These are phyloP conservation scores for Sebastes hubbsi DNA, from an alignment of 2,797 vertebrate species.

Conservation along the genomic window DNA sequence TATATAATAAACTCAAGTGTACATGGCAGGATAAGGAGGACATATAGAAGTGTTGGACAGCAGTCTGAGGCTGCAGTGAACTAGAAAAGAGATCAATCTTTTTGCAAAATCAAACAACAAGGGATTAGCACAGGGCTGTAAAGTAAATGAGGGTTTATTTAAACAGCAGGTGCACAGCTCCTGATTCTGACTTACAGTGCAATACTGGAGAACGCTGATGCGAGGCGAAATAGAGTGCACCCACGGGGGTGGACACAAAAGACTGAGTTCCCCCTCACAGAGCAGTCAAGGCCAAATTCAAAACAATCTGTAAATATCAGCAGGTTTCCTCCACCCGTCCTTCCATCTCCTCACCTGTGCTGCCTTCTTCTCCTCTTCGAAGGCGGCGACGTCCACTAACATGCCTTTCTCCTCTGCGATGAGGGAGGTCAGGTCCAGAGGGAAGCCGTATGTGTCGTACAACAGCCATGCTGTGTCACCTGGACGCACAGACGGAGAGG, in stretches of 20 bases:
- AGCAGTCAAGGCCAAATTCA: background rate
- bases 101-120: constrained; percentile 9
- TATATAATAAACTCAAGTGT: no score
- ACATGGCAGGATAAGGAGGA: no score
- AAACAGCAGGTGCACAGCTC: constrained; percentile 34
- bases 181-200: constrained; percentile 40
- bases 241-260: background rate
- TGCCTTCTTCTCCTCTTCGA: constrained; percentile 94
- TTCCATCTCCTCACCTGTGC: constrained; percentile 86
- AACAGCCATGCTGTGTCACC: constrained; percentile 97
- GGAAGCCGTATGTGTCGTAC: constrained; percentile 97
- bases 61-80: background rate
- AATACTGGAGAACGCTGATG: constrained; percentile 47
- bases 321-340: background rate
- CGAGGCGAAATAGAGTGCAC: background rate
- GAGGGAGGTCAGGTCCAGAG: constrained; percentile 94
- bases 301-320: background rate
- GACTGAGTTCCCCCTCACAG: background rate
- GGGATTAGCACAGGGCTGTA: background rate
- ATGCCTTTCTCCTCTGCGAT: constrained; percentile 98
- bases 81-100: constrained; percentile 10
- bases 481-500: constrained; percentile 48
- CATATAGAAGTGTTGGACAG: background rate
- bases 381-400: constrained; percentile 88
- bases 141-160: constrained; percentile 37